These are phyloP conservation scores for Apeltes quadracus DNA, from an alignment of 2,113 vertebrate genomes.

Conservation along the genomic window DNA sequence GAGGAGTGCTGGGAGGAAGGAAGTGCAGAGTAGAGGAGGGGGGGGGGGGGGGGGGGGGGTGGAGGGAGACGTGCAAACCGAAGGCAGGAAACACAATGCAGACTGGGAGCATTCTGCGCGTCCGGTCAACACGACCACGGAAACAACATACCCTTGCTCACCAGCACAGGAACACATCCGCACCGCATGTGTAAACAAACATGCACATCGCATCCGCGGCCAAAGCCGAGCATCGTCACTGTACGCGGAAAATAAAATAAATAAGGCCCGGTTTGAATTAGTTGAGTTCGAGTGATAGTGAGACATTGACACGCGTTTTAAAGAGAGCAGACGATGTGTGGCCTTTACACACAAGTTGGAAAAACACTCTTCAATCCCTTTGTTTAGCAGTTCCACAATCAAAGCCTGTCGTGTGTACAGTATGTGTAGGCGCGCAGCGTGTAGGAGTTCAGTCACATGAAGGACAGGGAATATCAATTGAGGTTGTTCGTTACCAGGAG, in stretches of 20 bases:
- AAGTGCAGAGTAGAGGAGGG: constrained; percentile 60
- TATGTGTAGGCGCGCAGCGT: constrained; percentile 12
- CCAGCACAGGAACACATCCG: constrained; percentile 57
- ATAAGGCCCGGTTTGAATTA: too few relatives aligned
- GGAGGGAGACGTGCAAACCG: constrained; percentile 50
- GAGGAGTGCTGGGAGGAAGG: constrained; percentile 70
- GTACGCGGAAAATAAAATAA: constrained; percentile 5
- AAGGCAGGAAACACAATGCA: constrained; percentile 74
- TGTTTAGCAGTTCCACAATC: not conserved
- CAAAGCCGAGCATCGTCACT: constrained; percentile 19
- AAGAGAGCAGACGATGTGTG: constrained; percentile 39
- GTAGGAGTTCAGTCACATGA: constrained; percentile 18
- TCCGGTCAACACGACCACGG: constrained; percentile 58
- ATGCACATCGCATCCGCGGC: constrained; percentile 44
- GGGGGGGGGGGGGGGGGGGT: too few relatives aligned
- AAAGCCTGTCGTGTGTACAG: not conserved
- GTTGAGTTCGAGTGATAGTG: constrained; percentile 11
- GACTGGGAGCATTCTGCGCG: constrained; percentile 53
- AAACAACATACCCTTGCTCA: constrained; percentile 70
- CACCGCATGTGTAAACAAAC: constrained; percentile 33
- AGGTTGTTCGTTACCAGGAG: constrained; percentile 6
- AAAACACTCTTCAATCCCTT: not conserved
- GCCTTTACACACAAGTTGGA: constrained; percentile 15
- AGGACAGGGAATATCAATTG: constrained; percentile 26
- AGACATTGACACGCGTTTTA: constrained; percentile 44